Base-by-base conservation (phyloP, 2,797 vertebrate species). In the Botia almorhae region DNA sequence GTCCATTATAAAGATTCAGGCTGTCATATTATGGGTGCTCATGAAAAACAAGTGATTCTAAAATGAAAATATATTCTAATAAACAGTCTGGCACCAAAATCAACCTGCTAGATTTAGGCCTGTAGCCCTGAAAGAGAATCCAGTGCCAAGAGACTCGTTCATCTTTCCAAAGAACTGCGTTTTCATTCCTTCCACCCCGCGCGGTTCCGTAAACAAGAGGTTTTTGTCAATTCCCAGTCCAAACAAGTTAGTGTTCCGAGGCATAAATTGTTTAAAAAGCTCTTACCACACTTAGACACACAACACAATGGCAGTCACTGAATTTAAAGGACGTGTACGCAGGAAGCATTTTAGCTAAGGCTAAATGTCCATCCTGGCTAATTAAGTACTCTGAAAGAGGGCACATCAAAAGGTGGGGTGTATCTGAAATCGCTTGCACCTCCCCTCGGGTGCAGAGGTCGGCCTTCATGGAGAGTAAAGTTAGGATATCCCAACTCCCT, bases 331-430 rank as follows among this genome's bases (percentile, higher is more conserved):
- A 93, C 89, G 90, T 89, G 89, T 88, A 87, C 90, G 86, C 85
- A 87, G 85, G 89, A 90, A 90, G 90, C 90, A 91, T 94, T 94
- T 92, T 93, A 86, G 69, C 89, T 88, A 87, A 87, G 90, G 91
- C 93, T 93, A 94, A 95, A 94, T 92, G 90, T 94, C 94, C 94
- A 93, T 92, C 93, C 90, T 80, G 83, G 92, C 89, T 95, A 95
- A 95, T 95, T 94, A 94, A 92, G 86, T 86, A 89, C 90, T 91
- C 88, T 93, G 91, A 95, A 93, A 93, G 90, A 92, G 83, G 63
- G 76, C 55, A 90, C 92, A 93, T 95, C 93, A 94, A 95, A 94
- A 91, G 89, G 85, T 76, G 86, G 89, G 88, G 80, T 85, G 88
- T 85, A 87, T 92, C 85, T 86, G 86, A 89, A 92, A 89, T 89